phyloP scores from a whole-genome alignment of 2,797 vertebrate genomes.

The Tolypeutes matacus region DNA sequence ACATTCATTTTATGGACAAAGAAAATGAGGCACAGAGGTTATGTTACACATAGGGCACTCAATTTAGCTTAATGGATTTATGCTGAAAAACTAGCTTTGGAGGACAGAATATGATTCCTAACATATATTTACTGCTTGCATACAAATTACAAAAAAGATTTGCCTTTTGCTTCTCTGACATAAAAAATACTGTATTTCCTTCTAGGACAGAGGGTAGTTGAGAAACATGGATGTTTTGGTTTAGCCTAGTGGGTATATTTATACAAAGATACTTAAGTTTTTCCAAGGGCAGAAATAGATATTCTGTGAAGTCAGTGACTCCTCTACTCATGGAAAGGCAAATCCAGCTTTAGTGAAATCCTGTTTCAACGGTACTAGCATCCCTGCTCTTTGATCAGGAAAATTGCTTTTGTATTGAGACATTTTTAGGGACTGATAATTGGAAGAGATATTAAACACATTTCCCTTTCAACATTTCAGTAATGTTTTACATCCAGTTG shows the following conservation, averaged over 20 bases:
- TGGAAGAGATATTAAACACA: constrained; percentile 56
- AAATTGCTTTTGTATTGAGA: constrained; percentile 54
- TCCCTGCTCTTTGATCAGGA: constrained; percentile 44
- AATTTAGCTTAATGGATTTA: constrained; percentile 11
- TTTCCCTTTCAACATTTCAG: constrained; percentile 56
- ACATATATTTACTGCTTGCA: neutral
- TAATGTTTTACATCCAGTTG: constrained; percentile 66
- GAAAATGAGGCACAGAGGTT: neutral
- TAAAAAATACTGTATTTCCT: constrained; percentile 1
- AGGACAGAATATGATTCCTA: neutral
- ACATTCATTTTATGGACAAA: neutral
- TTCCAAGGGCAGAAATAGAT: neutral
- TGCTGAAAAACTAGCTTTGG: neutral
- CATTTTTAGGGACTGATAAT: neutral
- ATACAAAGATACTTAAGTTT: neutral
- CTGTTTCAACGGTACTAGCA: constrained; percentile 24
- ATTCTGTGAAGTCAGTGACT: neutral
- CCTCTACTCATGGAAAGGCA: neutral
- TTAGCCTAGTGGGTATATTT: constrained; percentile 37
- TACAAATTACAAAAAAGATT: constrained; percentile 23
- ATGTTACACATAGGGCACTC: neutral
- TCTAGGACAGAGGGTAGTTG: neutral
- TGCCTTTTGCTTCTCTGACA: constrained; percentile 37
- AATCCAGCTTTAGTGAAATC: constrained; percentile 51
- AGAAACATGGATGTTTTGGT: neutral